Base-by-base conservation (phyloP, 1,140 invertebrate genomes). In the Rhopalosiphum maidis region DNA sequence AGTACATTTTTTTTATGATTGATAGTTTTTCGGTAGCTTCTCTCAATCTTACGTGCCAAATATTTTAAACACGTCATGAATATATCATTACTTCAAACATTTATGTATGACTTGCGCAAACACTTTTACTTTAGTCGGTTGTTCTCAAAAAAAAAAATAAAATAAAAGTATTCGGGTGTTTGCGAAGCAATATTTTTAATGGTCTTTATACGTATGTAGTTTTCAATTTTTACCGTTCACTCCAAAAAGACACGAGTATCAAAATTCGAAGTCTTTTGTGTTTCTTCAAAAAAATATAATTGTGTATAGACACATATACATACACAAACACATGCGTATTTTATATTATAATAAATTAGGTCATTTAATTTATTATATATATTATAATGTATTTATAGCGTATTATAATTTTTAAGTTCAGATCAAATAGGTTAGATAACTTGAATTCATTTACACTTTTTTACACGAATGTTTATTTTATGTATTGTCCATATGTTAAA, bases 1-100 rank as follows among this genome's bases (percentile, higher is more conserved):
- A 25, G 11, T 37, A 37, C 51, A 37, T 89, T 54, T 55, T 54
- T 89, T 89, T 68, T 92, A 82, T 91, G 90, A 91, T 91, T 91
- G 90, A 91, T 91, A 91, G 68, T 82, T 83, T 90, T 92, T 92
- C n/a, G 90, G 68, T 83, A 68, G 43, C 90, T 92, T 92, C 90
- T 83, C 90, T 54, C 89, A 68, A 90, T 90, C 88, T 90, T 30
- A 68, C 89, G 55, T 90, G 89, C 89, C 89, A 90, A 90, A 83
- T 83, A 77, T 92, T 51, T 51, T 48, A 46, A 77, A 46, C 25
- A 83, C 68, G 21, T 48, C 35, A 92, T 92, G 90, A 92, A 92
- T 92, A 92, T 41, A 92, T 92, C 68, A 83, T 83, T 83, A 92
- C 55, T 60, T 43, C 37, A n/a, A 60, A 41, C 89, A 46, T 87